Evolutionary conservation across 2,113 vertebrate genomes (phyloP).

Genomic region (Petrocephalus microphthalmus): DNA sequence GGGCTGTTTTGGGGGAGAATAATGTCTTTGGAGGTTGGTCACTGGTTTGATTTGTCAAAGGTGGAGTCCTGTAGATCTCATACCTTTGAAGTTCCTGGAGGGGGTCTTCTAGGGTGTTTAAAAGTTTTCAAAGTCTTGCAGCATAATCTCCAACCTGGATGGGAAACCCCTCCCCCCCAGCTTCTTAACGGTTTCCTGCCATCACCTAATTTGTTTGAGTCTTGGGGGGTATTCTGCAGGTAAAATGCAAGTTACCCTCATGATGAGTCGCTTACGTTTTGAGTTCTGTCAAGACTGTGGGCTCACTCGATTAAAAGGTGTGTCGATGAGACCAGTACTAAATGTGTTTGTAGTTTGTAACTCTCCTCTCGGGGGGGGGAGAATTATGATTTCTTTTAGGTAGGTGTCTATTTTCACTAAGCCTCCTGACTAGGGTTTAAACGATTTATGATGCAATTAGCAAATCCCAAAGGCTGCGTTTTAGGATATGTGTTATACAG

Average conservation of each 20-base stretch:
- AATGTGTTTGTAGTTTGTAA: neutral
- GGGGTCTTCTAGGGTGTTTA: neutral
- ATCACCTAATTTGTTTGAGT: neutral
- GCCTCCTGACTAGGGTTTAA: neutral
- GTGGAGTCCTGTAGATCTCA: neutral
- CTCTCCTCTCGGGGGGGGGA: neutral
- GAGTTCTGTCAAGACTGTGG: neutral
- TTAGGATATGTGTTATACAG: no score
- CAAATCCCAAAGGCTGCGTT: no score
- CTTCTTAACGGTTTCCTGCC: neutral
- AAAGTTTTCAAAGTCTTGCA: slow-evolving; percentile 26
- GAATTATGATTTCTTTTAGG: neutral
- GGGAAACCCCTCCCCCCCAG: neutral
- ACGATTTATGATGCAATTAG: no score
- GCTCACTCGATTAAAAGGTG: neutral
- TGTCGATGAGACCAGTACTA: neutral
- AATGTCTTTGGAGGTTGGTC: neutral
- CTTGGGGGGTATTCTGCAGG: neutral
- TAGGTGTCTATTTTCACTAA: neutral
- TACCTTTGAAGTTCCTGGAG: slow-evolving; percentile 18
- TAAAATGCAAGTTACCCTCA: neutral
- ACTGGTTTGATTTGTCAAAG: slow-evolving; percentile 16
- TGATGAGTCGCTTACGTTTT: neutral
- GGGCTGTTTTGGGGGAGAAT: neutral
- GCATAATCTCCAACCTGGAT: slow-evolving; percentile 30